A percentile compares a stretch with the other conserved stretches of the same genome.
These are phyloP conservation scores for Leptodactylus fallax DNA, from an alignment of 2,797 vertebrate species.

Conservation along the genomic window DNA sequence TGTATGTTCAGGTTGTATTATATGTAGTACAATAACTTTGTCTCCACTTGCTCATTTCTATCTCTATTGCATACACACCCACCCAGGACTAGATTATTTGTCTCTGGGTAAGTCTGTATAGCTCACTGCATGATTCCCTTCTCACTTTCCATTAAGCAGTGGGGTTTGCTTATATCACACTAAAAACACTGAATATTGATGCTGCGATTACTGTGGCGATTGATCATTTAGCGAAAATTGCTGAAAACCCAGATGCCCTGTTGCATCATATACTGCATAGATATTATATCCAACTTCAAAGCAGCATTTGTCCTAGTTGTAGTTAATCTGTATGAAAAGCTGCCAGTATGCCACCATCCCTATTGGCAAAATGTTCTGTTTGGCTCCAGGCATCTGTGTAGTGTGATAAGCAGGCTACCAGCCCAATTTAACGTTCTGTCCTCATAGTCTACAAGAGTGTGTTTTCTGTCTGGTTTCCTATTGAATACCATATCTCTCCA, in stretches of 20 bases:
- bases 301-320: not conserved
- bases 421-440: not conserved
- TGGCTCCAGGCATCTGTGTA: not conserved
- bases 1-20: conserved; percentile 28
- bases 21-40: conserved; percentile 72
- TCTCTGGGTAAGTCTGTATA: conserved; percentile 75
- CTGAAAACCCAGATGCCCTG: not conserved
- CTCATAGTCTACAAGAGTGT: not conserved
- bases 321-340: not conserved
- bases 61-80: conserved; percentile 32
- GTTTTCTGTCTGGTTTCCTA: not conserved
- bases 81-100: conserved; percentile 78
- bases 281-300: not conserved
- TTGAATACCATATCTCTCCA: not conserved
- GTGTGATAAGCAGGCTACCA: not conserved
- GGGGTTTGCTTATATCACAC: not conserved
- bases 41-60: conserved; percentile 71
- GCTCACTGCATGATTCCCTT: conserved; percentile 21
- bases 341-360: not conserved
- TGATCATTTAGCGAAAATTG: not conserved
- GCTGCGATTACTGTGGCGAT: not conserved
- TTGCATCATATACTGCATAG: not conserved
- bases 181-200: not conserved
- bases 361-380: not conserved
- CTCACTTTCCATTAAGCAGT: too few relatives aligned